phyloP scores from a whole-genome alignment of 2,113 vertebrate genomes.

The Eclectus roratus region DNA sequence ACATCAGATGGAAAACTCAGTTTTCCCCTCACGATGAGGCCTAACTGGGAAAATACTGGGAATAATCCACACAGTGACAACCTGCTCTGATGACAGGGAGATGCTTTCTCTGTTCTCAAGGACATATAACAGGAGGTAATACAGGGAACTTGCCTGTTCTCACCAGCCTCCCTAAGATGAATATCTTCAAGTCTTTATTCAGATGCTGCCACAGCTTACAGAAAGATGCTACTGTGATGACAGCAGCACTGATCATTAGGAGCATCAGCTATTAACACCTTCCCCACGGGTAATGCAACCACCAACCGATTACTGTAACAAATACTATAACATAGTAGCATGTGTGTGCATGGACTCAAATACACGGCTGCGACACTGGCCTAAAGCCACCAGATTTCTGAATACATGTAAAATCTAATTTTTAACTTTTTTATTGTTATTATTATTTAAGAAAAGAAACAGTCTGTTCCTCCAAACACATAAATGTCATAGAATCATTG shows the following conservation, averaged over 20 bases:
- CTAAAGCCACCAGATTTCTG: neutral
- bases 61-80: neutral
- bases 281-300: neutral
- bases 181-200: neutral
- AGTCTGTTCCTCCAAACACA: neutral
- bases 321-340: fast-evolving
- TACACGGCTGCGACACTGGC: neutral
- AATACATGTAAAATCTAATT: neutral
- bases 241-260: neutral
- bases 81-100: neutral
- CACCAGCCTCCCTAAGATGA: neutral
- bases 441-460: neutral
- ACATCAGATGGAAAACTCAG: neutral
- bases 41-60: neutral
- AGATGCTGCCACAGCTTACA: neutral
- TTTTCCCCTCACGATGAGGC: neutral
- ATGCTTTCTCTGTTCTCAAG: neutral
- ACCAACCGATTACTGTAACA: neutral
- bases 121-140: neutral
- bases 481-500: no score
- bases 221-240: neutral
- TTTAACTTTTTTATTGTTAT: neutral
- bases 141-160: neutral
- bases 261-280: neutral
- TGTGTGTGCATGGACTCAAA: neutral